Evolutionary conservation across 2,797 vertebrate genomes (phyloP).

Genomic region (Hipposideros larvatus): DNA sequence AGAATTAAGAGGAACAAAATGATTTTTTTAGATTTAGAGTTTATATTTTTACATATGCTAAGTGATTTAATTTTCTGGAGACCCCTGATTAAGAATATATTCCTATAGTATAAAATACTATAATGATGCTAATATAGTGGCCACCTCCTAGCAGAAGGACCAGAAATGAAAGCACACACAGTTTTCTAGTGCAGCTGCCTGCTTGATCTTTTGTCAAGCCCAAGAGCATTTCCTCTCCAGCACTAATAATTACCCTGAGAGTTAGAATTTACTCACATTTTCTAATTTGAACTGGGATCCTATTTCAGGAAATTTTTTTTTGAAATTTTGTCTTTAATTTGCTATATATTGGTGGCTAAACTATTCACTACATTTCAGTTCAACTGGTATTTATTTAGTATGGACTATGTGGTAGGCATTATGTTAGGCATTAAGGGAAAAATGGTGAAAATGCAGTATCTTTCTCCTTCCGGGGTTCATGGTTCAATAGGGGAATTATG

Average conservation of each 20-base stretch:
- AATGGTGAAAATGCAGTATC: not conserved
- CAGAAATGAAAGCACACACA: not conserved
- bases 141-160: not conserved
- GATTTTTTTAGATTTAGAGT: not conserved
- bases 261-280: conserved; percentile 38
- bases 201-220: not conserved
- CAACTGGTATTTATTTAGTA: not conserved
- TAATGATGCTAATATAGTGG: not conserved
- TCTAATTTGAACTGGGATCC: not conserved
- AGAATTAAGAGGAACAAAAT: not conserved
- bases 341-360: not conserved
- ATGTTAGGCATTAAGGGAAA: not conserved
- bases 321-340: conserved; percentile 32
- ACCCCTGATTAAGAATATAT: not conserved
- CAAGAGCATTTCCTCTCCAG: not conserved
- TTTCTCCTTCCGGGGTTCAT: not conserved
- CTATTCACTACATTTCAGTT: conserved; percentile 28
- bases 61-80: not conserved
- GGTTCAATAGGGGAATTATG: not conserved
- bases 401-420: not conserved
- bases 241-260: not conserved
- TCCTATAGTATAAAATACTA: not conserved
- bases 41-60: not conserved
- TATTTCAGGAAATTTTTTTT: not conserved
- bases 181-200: not conserved